phyloP scores from a whole-genome alignment of 1,140 invertebrate species.

The Drosophila pandora region DNA sequence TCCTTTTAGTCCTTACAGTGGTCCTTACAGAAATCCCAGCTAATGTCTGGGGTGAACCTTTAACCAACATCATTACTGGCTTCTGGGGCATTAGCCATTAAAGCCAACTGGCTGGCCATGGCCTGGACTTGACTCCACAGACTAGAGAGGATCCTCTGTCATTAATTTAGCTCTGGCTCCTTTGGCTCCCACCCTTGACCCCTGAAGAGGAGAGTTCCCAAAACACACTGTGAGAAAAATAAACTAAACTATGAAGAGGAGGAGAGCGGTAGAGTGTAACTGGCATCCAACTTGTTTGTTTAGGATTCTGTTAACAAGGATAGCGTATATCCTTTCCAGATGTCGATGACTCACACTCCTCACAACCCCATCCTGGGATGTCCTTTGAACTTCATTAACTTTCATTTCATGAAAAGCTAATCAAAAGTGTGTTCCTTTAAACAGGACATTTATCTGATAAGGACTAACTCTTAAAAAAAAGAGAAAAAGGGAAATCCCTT shows the following conservation, averaged over 20 bases:
- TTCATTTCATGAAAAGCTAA: conserved; percentile 2
- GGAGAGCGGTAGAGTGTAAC: conserved; percentile 35
- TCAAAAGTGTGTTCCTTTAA: conserved; percentile 20
- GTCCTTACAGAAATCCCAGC: conserved; percentile 7
- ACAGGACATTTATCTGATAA: conserved; percentile 33
- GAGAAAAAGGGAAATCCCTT: conserved; percentile 9
- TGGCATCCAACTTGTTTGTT: conserved; percentile 43
- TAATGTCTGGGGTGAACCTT: conserved; percentile 42
- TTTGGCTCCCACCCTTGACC: too few species aligned
- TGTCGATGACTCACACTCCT: conserved; percentile 19
- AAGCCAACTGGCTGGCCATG: conserved; percentile 39
- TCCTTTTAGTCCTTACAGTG: conserved; percentile 1
- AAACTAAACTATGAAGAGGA: not conserved
- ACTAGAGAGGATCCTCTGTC: conserved; percentile 43
- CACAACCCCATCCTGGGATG: too few species aligned
- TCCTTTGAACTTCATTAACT: conserved; percentile 22
- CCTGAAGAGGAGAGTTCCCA: conserved; percentile 14
- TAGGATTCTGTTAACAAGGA: conserved; percentile 38
- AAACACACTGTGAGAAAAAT: conserved; percentile 1
- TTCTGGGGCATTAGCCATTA: conserved; percentile 44
- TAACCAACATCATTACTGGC: conserved; percentile 52
- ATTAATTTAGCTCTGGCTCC: conserved; percentile 47
- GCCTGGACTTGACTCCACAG: conserved; percentile 18
- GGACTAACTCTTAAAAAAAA: not conserved
- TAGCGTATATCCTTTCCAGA: conserved; percentile 15